Conservation (phyloP, 2,797 vertebrate genomes). For the Monodelphis domestica region DNA sequence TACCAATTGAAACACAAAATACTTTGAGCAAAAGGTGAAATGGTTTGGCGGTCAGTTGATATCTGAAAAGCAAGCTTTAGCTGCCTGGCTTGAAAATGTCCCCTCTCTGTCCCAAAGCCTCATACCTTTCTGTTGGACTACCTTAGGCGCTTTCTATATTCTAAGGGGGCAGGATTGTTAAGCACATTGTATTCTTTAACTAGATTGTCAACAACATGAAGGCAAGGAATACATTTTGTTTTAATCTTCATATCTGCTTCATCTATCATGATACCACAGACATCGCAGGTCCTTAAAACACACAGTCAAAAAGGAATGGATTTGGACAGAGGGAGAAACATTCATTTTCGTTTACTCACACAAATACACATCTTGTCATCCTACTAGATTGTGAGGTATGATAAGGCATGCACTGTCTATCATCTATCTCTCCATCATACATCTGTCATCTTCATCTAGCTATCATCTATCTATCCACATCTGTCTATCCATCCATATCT, state of each 20-base stretch:
- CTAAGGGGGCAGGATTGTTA: background rate
- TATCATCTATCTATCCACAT: background rate
- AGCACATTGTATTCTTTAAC: background rate
- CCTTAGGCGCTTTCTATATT: background rate
- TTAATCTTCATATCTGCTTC: background rate
- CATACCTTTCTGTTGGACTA: background rate
- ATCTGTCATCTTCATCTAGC: background rate
- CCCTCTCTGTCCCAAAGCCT: background rate
- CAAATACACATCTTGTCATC: background rate
- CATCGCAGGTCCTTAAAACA: background rate
- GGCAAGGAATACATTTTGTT: background rate
- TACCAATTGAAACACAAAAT: slow-evolving; percentile 39
- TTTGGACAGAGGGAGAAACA: background rate
- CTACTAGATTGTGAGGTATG: background rate
- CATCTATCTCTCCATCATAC: background rate
- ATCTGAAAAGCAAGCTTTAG: slow-evolving; percentile 37
- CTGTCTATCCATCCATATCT: no score
- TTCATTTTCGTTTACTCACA: background rate
- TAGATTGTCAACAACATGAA: background rate
- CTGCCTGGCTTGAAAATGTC: slow-evolving; percentile 9
- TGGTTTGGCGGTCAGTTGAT: background rate
- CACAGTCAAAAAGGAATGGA: no score
- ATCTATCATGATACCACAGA: background rate
- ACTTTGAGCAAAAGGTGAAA: background rate
- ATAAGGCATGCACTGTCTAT: background rate